phyloP scores from a whole-genome alignment of 2,888 invertebrate genomes.

The Autographa gamma region DNA sequence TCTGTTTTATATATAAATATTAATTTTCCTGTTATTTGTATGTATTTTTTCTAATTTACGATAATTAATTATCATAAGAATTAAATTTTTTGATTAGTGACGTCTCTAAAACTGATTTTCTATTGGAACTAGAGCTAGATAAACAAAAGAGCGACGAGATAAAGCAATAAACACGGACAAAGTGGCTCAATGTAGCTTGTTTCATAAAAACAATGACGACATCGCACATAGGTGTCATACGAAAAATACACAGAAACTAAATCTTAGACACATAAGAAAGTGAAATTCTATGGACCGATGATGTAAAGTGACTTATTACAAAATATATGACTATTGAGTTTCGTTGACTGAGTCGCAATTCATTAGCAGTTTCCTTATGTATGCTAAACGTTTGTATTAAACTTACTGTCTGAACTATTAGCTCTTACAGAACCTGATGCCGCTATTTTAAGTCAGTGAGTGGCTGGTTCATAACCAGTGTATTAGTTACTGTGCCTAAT shows the following conservation, averaged over 20 bases:
- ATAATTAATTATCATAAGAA: no score
- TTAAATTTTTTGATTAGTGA: no score
- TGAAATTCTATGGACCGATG: constrained; percentile 29
- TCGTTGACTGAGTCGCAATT: constrained; percentile 17
- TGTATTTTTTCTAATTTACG: not conserved
- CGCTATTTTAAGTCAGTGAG: no score
- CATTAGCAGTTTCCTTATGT: constrained; percentile 29
- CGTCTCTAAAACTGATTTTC: no score
- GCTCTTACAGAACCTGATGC: no score
- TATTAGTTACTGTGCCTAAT: no score
- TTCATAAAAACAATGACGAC: not conserved
- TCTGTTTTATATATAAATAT: no score
- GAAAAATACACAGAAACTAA: constrained; percentile 3
- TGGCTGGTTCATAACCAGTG: no score
- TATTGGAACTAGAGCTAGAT: no score
- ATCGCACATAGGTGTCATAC: not conserved
- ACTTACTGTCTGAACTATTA: no score
- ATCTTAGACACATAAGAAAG: constrained; percentile 3
- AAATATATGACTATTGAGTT: constrained; percentile 11
- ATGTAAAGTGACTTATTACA: constrained; percentile 21
- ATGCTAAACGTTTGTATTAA: not conserved
- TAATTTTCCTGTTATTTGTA: not conserved
- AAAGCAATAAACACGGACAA: not conserved
- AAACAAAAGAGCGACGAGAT: no score
- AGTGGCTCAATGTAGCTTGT: not conserved